These are phyloP conservation scores for Eupelmus urozonus DNA, from an alignment of 2,888 invertebrate genomes.

Conservation along the genomic window DNA sequence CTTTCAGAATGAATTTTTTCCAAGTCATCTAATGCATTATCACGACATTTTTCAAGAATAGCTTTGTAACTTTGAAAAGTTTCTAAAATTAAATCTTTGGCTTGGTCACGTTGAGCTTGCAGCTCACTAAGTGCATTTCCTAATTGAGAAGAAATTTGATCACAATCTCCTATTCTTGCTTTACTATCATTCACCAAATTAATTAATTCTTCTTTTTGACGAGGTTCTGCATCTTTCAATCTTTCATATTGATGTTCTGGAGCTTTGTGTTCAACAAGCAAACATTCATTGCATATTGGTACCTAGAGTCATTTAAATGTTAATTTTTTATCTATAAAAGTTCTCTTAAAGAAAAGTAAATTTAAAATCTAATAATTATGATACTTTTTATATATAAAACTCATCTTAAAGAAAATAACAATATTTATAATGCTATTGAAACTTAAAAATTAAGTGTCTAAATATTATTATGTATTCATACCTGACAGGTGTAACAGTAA, in stretches of 20 bases:
- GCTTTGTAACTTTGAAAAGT: conserved; percentile 89
- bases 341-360: conserved; percentile 6
- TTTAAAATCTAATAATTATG: not conserved
- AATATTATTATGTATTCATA: conserved; percentile 65
- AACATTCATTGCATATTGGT: conserved; percentile 92
- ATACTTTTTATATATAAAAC: not conserved
- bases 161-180: conserved; percentile 86
- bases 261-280: conserved; percentile 89
- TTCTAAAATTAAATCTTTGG: conserved; percentile 89
- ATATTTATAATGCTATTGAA: not conserved
- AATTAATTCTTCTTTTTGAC: conserved; percentile 87
- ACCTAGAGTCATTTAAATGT: conserved; percentile 78
- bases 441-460: not conserved
- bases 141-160: conserved; percentile 86
- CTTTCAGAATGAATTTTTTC: conserved; percentile 89
- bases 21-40: conserved; percentile 86
- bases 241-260: conserved; percentile 90
- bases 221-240: conserved; percentile 87
- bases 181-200: conserved; percentile 87
- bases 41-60: conserved; percentile 88
- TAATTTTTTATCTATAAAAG: not conserved
- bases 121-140: conserved; percentile 90
- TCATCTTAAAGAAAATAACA: conserved; percentile 9
- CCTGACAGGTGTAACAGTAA: conserved; percentile 91
- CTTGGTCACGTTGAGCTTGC: conserved; percentile 91